Evolutionary conservation across 2,797 vertebrate species (phyloP), one percentile per base, ranked within the genome.

Genomic region (Lerista edwardsae): DNA sequence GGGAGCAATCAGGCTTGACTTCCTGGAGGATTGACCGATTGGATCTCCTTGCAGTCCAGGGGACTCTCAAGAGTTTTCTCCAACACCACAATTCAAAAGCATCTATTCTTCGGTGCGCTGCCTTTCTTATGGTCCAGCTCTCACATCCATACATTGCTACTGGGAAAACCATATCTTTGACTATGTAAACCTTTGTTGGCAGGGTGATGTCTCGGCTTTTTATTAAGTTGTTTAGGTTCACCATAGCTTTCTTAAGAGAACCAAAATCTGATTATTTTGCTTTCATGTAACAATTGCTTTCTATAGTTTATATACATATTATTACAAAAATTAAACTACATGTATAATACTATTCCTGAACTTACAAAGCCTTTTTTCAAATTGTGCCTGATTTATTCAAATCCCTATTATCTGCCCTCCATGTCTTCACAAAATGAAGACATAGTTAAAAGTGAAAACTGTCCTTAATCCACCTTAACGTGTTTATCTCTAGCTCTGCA

Each of bases 401-500:
- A 7, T 79, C 36, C 27, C 36, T 11, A 76, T 73, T 39, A 39
- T 12, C 27, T 39, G 73, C 44, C 55, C 1, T 2, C 6, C 31
- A 1, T 29, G 3, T 75, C 6, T 68, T 1, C 29, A n/a, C n/a
- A 80, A 12, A 71, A 9, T 6, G 51, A 62, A 39, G 31, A n/a
- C 72, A 75, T 3, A 69, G 39, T 11, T 62, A 61, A 55, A 67
- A 75, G 15, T 2, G 39, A 83, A 76, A 83, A 62, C 55, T 80
- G 81, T 83, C 82, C 81, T 87, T 79, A 84, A 68, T 51, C 81
- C 62, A 87, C 81, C 76, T 80, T 79, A 61, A 61, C 10, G 29
- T 87, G 77, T 80, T 88, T 91, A 74, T 59, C 75, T 75, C 44
- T 29, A 0, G 0, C 47, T 79, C 36, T 15, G 31, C 0, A 0